These are phyloP conservation scores for Porites lobata DNA, from an alignment of 92 coral and sea anemone genomes.

Conservation along the genomic window DNA sequence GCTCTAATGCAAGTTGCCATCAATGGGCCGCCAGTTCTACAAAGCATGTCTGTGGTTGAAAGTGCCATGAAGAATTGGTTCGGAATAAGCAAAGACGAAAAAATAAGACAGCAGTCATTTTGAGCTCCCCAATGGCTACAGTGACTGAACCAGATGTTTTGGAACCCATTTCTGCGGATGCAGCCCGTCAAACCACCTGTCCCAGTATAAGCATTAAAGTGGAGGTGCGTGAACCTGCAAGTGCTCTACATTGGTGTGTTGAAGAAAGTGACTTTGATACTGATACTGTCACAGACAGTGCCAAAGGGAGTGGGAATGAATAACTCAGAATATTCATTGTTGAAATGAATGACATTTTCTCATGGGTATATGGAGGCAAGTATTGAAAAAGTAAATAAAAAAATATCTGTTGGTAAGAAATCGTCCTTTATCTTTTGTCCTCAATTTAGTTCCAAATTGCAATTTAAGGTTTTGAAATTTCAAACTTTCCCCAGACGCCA, in stretches of 20 bases:
- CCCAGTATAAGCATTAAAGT: conserved; percentile 49
- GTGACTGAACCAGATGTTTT: conserved; percentile 47
- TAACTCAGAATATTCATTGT: too few species aligned
- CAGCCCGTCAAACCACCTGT: conserved; percentile 56
- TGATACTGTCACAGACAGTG: conserved; percentile 5
- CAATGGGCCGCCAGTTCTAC: conserved; percentile 51
- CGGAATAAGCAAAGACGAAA: conserved; percentile 42
- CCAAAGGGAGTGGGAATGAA: conserved; percentile 56
- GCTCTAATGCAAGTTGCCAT: conserved; percentile 40
- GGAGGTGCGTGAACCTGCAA: conserved; percentile 46
- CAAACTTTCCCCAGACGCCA: too few species aligned
- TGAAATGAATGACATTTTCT: too few species aligned
- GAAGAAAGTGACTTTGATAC: conserved; percentile 38
- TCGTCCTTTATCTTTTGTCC: too few species aligned
- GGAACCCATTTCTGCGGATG: conserved; percentile 56
- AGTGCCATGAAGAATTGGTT: conserved; percentile 50
- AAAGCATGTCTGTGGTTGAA: conserved; percentile 55
- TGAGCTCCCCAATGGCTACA: conserved; percentile 51
- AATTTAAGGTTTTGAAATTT: too few species aligned
- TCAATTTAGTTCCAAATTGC: too few species aligned
- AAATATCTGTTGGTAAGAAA: too few species aligned
- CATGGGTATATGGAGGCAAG: too few species aligned
- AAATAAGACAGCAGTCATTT: conserved; percentile 45
- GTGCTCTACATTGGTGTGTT: conserved; percentile 45
- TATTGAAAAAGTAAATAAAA: too few species aligned